Conservation (phyloP, 2,888 invertebrate species). For the Galeruca laticollis region DNA sequence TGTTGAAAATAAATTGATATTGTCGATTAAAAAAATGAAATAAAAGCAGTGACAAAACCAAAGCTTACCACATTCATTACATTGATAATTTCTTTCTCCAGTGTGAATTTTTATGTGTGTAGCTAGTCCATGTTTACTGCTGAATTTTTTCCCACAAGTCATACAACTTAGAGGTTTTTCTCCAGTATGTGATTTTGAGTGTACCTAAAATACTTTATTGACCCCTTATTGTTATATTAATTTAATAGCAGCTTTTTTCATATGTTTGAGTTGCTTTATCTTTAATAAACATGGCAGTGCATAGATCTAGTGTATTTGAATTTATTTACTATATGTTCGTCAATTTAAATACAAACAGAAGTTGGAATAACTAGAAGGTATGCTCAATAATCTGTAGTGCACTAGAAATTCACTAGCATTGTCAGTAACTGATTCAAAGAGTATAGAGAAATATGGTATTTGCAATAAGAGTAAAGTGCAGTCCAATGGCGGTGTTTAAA, state of each 20-base stretch:
- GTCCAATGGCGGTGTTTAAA: too few species aligned
- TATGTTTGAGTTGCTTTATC: neutral
- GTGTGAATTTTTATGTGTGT: conserved; percentile 63
- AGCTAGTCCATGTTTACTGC: conserved; percentile 59
- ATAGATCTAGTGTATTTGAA: too few species aligned
- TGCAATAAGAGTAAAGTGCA: too few species aligned
- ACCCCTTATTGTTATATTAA: conserved; percentile 17
- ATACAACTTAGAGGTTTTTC: conserved; percentile 61
- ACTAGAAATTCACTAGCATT: too few species aligned
- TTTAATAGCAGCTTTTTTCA: neutral
- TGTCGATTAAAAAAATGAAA: neutral
- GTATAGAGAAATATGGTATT: too few species aligned
- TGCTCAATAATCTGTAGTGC: too few species aligned
- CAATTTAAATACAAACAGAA: too few species aligned
- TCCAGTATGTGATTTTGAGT: conserved; percentile 61
- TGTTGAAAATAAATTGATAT: too few species aligned
- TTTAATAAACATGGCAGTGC: neutral
- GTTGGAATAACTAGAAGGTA: too few species aligned
- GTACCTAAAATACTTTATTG: conserved; percentile 53
- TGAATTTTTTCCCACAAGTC: conserved; percentile 62
- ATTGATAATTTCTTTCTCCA: conserved; percentile 62
- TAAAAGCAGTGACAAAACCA: neutral
- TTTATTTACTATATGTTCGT: too few species aligned
- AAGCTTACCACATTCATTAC: conserved; percentile 58
- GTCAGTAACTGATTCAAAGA: too few species aligned